phyloP scores from a whole-genome alignment of 1,140 invertebrate genomes.

The Rhopalosiphum maidis region DNA sequence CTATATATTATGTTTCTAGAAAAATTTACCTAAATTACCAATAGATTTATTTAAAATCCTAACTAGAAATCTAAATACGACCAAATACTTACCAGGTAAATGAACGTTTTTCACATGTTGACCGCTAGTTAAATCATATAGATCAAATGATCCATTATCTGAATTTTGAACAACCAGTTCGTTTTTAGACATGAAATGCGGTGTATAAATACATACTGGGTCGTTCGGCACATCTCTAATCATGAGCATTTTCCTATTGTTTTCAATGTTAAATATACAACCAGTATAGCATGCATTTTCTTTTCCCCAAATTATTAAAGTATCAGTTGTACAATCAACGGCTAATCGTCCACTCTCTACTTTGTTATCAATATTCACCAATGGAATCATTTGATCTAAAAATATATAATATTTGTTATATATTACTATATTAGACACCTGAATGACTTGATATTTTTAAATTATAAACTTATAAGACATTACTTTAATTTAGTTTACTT shows the following conservation, averaged over 20 bases:
- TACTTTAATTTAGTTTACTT: not conserved
- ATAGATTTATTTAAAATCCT: not conserved
- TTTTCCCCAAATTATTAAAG: constrained; percentile 43
- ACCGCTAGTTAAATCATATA: constrained; percentile 27
- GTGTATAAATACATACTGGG: not conserved
- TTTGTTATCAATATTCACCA: constrained; percentile 18
- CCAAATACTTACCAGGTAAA: constrained; percentile 16
- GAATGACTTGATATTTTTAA: not conserved
- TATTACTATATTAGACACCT: not conserved
- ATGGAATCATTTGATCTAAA: constrained; percentile 49
- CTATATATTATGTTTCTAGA: too few relatives aligned
- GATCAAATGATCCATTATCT: constrained; percentile 16
- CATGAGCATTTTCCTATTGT: not conserved
- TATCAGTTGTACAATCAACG: constrained; percentile 23
- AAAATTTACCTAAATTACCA: too few relatives aligned
- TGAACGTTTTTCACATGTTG: not conserved
- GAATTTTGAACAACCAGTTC: constrained; percentile 41
- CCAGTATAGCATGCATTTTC: not conserved
- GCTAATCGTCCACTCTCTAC: constrained; percentile 31
- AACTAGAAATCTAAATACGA: not conserved
- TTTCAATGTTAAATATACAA: constrained; percentile 28
- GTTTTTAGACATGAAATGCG: constrained; percentile 45
- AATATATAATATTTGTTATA: not conserved
- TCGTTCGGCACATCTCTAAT: not conserved
- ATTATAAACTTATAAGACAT: not conserved